Evolutionary conservation across 1,140 invertebrate genomes (phyloP), one percentile per base, ranked within the genome.

Genomic region (Drosophila albomicans): DNA sequence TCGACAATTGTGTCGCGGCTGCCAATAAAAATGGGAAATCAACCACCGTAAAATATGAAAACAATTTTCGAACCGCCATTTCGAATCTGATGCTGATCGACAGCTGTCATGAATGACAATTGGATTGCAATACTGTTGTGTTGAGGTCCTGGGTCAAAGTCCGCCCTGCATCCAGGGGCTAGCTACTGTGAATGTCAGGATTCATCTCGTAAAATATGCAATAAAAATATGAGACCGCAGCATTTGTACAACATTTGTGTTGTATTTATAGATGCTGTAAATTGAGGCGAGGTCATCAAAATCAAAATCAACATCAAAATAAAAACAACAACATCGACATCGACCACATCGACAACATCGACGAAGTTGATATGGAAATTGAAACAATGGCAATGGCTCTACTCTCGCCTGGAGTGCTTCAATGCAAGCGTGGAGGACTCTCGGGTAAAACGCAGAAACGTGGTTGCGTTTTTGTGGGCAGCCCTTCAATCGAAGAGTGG

Each of bases 101-200:
- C 84, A 88, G 84, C 84, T 88, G 84, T 88, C 84, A 88, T 65
- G 85, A 88, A 88, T 88, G 84, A 88, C 84, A 88, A 84, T 88
- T 84, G 84, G 81, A 89, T 81, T 84, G 80, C 49, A 48, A 13
- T 15, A 6, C 25, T 48, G 15, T n/a, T 25, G 35, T 38, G 20
- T 8, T 1, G 25, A 25, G 49, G 20, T 11, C 5, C 43, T 30
- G 11, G 51, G 28, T 54, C 51, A 54, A 54, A 54, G 11, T 3
- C 20, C 20, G 6, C 51, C 51, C 51, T 6, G 28, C 20, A 32
- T 54, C 10, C 4, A n/a, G 6, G 13, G 32, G 13, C 30, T 2
- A 41, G 54, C 54, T 57, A 57, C 54, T 57, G 46, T 57, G 46
- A 30, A 13, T 52, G 57, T 51, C 35, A 28, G 61, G 61, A 38